A percentile compares a stretch with the other conserved stretches of the same genome.
These are phyloP conservation scores for Cephalopholis sonnerati DNA, from an alignment of 2,113 vertebrate genomes.

Conservation along the genomic window DNA sequence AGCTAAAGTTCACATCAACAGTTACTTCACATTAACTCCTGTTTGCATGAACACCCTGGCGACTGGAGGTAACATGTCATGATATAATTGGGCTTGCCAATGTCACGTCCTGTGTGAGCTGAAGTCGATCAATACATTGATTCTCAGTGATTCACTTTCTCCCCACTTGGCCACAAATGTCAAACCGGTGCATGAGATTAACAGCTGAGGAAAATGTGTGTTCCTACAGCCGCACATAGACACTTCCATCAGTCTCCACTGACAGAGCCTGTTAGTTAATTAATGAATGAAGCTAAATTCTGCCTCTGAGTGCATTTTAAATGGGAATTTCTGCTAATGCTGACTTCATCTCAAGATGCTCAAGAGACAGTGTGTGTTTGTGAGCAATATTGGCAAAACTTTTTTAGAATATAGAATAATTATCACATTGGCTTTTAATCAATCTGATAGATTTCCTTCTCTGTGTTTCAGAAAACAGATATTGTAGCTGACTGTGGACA, in stretches of 20 bases:
- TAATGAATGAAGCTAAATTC: neutral
- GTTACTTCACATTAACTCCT: neutral
- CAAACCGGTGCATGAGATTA: neutral
- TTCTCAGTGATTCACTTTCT: conserved; percentile 5
- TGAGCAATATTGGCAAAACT: neutral
- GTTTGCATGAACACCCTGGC: neutral
- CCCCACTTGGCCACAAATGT: neutral
- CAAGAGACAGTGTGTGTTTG: neutral
- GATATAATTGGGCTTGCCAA: conserved; percentile 10
- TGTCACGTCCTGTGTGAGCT: neutral
- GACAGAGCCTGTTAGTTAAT: conserved; percentile 20
- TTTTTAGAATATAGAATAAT: neutral
- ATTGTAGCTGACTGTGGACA: neutral
- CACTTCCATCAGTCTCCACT: neutral
- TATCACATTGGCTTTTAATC: conserved; percentile 8
- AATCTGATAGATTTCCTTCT: neutral
- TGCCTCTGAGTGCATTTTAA: neutral
- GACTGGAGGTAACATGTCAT: conserved; percentile 1
- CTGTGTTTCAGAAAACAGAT: neutral
- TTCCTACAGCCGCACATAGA: neutral
- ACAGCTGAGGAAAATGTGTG: neutral
- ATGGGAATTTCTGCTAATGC: neutral
- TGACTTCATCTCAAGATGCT: neutral
- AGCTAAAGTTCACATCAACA: neutral
- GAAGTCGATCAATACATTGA: conserved; percentile 27